Evolutionary conservation across 2,888 invertebrate species (phyloP), one percentile per base, ranked within the genome.

Genomic region (Acrocyrtus sp.): DNA sequence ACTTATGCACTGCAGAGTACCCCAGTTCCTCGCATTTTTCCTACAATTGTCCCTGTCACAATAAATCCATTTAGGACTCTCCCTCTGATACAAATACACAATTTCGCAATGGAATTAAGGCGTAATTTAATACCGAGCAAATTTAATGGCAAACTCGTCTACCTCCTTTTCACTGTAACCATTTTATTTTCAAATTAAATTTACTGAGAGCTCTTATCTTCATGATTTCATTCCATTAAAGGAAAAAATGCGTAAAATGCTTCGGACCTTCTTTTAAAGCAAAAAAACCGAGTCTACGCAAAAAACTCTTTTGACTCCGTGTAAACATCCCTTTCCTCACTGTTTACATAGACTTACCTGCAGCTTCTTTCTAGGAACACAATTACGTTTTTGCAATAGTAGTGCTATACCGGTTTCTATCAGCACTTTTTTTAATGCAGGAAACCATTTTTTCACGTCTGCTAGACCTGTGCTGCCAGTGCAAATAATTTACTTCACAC

Each of bases 401-500:
- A 34, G 34, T 34, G 34, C 34, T 5, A 34, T 34, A 34, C 34
- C 34, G 6, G 34, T 34, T 34, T 34, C 34, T 34, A 34, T 34
- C 34, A 12, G 5, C 34, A 34, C 34, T 5, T 34, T 8, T 34
- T 34, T n/a, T n/a, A n/a, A 34, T 12, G 12, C 34, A 19, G 47
- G 17, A 47, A 47, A n/a, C 47, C 5, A 47, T 17, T 47, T 47
- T 47, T 47, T 47, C n/a, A 6, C 5, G n/a, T n/a, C n/a, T 19
- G 19, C 5, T 47, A 10, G 5, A 47, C 47, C 47, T 47, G 8
- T 47, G n/a, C n/a, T n/a, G n/a, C n/a, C n/a, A n/a, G 4, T 47
- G 19, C 19, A 17, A 47, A 47, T 47, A 47, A n/a, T 47, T 47
- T 47, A 47, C 6, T 47, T 47, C 47, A 17, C 47, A 47, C 47